A percentile compares a stretch with the other conserved stretches of the same genome.
These are phyloP conservation scores for Drosophila yooni DNA, from an alignment of 2,888 invertebrate species.

Conservation along the genomic window DNA sequence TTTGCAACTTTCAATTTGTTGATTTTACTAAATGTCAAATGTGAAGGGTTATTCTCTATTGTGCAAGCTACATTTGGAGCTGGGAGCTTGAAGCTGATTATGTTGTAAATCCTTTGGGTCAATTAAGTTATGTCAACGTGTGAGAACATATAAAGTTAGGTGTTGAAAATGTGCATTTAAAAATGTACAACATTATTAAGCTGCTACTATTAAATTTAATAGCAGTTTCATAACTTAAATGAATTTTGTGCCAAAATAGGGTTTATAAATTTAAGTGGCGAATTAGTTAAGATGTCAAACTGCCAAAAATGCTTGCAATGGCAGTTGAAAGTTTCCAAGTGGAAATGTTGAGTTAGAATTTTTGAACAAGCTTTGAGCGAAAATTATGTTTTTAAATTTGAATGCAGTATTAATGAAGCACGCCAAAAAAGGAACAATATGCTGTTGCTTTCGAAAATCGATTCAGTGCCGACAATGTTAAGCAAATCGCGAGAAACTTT, in stretches of 20 bases:
- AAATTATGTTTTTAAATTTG: neutral
- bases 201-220: neutral
- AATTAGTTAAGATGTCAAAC: neutral
- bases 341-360: neutral
- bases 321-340: neutral
- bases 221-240: neutral
- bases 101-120: neutral
- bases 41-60: slow-evolving; percentile 61
- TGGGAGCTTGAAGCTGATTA: neutral
- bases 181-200: neutral
- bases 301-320: neutral
- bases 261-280: neutral
- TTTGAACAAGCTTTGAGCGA: neutral
- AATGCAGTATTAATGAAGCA: neutral
- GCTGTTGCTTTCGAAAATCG: neutral
- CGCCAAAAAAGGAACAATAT: neutral
- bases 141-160: neutral
- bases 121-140: neutral
- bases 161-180: neutral
- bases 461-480: too few species aligned
- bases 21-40: slow-evolving; percentile 69
- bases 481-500: neutral
- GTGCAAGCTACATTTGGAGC: slow-evolving; percentile 3
- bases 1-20: slow-evolving; percentile 30
- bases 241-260: neutral